Evolutionary conservation across 2,888 invertebrate species (phyloP).

Genomic region (Thalpophila matura): DNA sequence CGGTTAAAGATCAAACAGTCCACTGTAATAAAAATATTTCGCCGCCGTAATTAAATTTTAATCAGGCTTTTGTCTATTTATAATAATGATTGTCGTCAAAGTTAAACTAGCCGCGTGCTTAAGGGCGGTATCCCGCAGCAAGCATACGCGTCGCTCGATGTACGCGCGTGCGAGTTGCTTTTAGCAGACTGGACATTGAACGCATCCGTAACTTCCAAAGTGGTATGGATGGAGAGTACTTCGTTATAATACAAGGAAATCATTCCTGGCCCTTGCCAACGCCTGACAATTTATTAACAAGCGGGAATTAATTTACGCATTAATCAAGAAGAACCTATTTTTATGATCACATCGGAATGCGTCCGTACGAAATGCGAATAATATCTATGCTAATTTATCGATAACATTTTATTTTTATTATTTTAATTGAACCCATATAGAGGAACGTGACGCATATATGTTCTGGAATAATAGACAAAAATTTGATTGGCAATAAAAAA

Average conservation of each 20-base stretch:
- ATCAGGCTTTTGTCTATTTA: slow-evolving; percentile 14
- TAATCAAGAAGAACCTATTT: slow-evolving; percentile 47
- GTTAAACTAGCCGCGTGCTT: slow-evolving; percentile 61
- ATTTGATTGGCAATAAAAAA: slow-evolving; percentile 76
- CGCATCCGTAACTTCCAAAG: slow-evolving; percentile 78
- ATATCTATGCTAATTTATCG: slow-evolving; percentile 46
- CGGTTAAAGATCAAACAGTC: slow-evolving; percentile 27
- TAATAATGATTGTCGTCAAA: slow-evolving; percentile 28
- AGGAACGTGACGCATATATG: slow-evolving; percentile 51
- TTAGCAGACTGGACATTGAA: slow-evolving; percentile 82
- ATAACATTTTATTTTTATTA: slow-evolving; percentile 40
- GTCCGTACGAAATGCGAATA: slow-evolving; percentile 31
- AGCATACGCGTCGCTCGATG: slow-evolving; percentile 74
- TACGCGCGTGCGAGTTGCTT: slow-evolving; percentile 81
- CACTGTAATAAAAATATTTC: slow-evolving; percentile 39
- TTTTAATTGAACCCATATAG: slow-evolving; percentile 31
- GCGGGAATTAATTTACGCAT: slow-evolving; percentile 51
- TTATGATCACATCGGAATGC: slow-evolving; percentile 50
- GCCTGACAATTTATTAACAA: slow-evolving; percentile 54
- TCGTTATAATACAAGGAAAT: slow-evolving; percentile 68
- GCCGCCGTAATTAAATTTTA: not conserved
- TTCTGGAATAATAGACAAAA: slow-evolving; percentile 59
- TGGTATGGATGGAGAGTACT: slow-evolving; percentile 72
- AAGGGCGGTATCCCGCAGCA: slow-evolving; percentile 68
- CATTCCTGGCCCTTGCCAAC: slow-evolving; percentile 61